A percentile compares a stretch with the other conserved stretches of the same genome.
These are phyloP conservation scores for Leptosomus discolor DNA, from an alignment of 2,113 vertebrate species.

Conservation along the genomic window DNA sequence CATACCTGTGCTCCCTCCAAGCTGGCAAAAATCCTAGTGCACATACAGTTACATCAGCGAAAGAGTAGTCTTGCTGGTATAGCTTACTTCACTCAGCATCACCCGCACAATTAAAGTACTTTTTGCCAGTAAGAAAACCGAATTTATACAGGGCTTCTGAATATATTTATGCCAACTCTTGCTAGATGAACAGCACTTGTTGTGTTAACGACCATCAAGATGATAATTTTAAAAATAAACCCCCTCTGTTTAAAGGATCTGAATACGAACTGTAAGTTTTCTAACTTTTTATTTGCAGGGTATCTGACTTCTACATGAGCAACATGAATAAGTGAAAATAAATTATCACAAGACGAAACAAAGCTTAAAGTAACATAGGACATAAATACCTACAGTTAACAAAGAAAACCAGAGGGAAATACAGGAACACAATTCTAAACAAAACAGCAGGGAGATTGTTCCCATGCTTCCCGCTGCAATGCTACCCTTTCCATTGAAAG, in stretches of 20 bases:
- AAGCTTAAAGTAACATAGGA: slow-evolving; percentile 7
- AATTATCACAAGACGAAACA: neutral
- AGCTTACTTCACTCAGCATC: neutral
- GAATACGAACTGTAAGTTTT: neutral
- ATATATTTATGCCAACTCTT: neutral
- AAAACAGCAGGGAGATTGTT: neutral
- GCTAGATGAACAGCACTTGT: neutral
- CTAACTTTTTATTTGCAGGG: neutral
- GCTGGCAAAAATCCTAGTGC: slow-evolving; percentile 24
- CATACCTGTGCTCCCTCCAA: neutral
- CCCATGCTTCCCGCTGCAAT: neutral
- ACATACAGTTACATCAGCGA: neutral
- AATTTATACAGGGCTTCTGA: neutral
- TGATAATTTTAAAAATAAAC: neutral
- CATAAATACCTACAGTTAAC: slow-evolving; percentile 21
- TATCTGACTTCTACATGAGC: neutral
- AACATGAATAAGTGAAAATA: neutral
- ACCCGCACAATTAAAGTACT: neutral
- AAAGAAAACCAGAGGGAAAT: slow-evolving; percentile 15
- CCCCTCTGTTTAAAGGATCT: neutral
- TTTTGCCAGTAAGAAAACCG: neutral
- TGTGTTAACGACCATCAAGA: neutral
- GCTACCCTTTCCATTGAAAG: neutral
- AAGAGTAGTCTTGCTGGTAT: neutral
- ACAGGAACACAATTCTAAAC: neutral